These are phyloP conservation scores for Parotocinclus haroldoi DNA, from an alignment of 2,797 vertebrate genomes.

Conservation along the genomic window DNA sequence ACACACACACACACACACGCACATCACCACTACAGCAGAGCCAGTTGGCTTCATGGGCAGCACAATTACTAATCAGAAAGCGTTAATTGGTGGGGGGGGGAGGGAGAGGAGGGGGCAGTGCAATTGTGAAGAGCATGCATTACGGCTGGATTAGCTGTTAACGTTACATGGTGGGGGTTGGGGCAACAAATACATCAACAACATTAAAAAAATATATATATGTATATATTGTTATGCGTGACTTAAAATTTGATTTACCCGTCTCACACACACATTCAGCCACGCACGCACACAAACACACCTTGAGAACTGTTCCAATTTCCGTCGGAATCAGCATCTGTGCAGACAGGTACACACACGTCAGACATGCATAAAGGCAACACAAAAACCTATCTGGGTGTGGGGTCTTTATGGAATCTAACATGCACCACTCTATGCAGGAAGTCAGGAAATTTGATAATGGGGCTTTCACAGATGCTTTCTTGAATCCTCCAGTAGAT, in stretches of 20 bases:
- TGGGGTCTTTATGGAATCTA: too few species aligned
- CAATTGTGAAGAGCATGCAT: conserved; percentile 64
- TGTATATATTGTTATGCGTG: too few species aligned
- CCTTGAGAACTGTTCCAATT: conserved; percentile 82
- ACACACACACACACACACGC: conserved; percentile 21
- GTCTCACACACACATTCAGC: background rate
- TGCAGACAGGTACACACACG: conserved; percentile 67
- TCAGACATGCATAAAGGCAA: conserved; percentile 41
- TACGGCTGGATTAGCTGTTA: conserved; percentile 20
- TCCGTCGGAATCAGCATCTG: conserved; percentile 80
- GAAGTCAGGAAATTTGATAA: too few species aligned
- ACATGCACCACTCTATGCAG: too few species aligned
- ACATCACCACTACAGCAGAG: conserved; percentile 42
- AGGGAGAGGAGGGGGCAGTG: conserved; percentile 38
- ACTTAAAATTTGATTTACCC: too few species aligned
- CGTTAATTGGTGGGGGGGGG: background rate
- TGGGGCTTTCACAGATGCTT: too few species aligned
- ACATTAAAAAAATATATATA: too few species aligned
- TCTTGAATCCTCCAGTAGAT: too few species aligned
- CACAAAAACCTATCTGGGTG: conserved; percentile 11
- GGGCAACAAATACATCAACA: too few species aligned
- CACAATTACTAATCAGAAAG: conserved; percentile 14
- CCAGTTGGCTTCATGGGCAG: background rate
- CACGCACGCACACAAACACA: conserved; percentile 60
- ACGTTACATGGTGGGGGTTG: conserved; percentile 12